Percentiles rank a stretch among this genome's conserved stretches.
These are phyloP conservation scores for Amphimallon solstitiale DNA, from an alignment of 2,888 invertebrate species.

Conservation along the genomic window DNA sequence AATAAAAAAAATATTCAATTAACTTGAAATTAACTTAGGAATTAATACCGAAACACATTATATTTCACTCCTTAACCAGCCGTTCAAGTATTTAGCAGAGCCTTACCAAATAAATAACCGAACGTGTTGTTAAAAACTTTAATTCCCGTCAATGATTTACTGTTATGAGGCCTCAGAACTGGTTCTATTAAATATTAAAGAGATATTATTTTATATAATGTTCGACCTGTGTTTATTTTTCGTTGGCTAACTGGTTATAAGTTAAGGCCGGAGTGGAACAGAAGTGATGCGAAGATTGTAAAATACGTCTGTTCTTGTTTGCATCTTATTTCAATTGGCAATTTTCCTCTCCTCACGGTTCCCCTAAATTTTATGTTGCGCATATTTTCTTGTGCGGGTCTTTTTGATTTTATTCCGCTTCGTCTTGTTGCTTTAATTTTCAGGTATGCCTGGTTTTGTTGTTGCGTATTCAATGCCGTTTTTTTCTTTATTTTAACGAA, in stretches of 20 bases:
- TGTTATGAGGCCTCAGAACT: conserved; percentile 55
- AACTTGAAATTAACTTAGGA: conserved; percentile 55
- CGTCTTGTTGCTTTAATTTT: no score
- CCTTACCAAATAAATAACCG: conserved; percentile 49
- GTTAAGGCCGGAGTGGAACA: conserved; percentile 47
- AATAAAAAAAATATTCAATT: no score
- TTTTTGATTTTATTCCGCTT: no score
- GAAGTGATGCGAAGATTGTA: conserved; percentile 54
- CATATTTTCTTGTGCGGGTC: no score
- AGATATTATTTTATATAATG: conserved; percentile 59
- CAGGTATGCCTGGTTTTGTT: no score
- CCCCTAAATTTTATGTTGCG: no score
- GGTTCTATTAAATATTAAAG: conserved; percentile 61
- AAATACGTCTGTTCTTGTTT: conserved; percentile 54
- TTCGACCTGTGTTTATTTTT: conserved; percentile 54
- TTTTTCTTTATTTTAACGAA: no score
- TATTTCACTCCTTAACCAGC: conserved; percentile 57
- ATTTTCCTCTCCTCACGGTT: conserved; percentile 8
- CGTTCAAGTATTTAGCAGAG: conserved; percentile 56
- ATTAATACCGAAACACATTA: conserved; percentile 52
- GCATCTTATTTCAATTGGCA: conserved; percentile 46
- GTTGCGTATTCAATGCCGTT: no score
- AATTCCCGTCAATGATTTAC: conserved; percentile 60
- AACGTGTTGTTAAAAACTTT: conserved; percentile 57
- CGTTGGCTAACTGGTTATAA: conserved; percentile 48